phyloP scores from a whole-genome alignment of 1,140 invertebrate genomes.

The Contarinia nasturtii region DNA sequence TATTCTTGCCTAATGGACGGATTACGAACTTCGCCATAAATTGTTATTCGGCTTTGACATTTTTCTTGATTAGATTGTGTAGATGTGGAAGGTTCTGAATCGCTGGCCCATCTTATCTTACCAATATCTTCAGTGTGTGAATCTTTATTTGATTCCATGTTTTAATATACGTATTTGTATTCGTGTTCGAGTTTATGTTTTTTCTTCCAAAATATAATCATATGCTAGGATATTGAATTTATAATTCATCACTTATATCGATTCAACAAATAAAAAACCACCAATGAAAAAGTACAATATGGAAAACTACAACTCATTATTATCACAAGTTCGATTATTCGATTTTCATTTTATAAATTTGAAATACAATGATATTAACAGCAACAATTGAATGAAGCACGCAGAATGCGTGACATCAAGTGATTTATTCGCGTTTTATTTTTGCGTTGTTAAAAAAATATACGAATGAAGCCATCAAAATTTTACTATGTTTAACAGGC shows the following conservation, averaged over 20 bases:
- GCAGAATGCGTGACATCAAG: background rate
- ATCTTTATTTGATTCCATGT: background rate
- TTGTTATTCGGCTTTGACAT: too few relatives aligned
- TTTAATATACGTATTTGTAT: background rate
- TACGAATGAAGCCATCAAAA: too few relatives aligned
- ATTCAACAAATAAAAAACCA: background rate
- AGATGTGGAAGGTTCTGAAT: too few relatives aligned
- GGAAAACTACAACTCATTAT: background rate
- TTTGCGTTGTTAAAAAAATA: too few relatives aligned
- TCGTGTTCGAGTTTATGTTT: too few relatives aligned
- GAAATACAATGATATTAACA: background rate
- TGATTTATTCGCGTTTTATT: background rate
- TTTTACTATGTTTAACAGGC: too few relatives aligned
- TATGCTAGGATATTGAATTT: background rate
- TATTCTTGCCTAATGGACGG: too few relatives aligned
- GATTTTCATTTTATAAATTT: background rate
- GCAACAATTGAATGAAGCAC: background rate
- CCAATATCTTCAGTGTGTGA: too few relatives aligned
- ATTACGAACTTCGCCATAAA: too few relatives aligned
- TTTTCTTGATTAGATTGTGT: too few relatives aligned
- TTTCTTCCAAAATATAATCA: background rate
- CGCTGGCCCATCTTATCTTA: too few relatives aligned
- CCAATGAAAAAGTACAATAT: background rate
- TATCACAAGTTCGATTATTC: background rate
- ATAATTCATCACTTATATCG: background rate